Evolutionary conservation across 1,140 invertebrate genomes (phyloP).

Genomic region (Bombyx mori): DNA sequence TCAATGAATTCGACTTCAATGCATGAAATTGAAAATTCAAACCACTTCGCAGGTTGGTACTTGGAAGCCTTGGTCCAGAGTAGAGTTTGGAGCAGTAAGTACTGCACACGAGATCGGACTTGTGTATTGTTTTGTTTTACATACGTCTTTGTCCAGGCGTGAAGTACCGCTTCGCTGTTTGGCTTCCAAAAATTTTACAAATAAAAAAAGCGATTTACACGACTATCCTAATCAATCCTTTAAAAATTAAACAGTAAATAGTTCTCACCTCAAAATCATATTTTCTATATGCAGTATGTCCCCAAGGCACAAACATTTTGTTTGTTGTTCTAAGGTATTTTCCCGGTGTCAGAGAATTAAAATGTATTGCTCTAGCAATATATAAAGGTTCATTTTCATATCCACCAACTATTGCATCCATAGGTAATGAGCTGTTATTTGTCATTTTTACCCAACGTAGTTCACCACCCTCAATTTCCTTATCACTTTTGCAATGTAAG

Average conservation of each 20-base stretch:
- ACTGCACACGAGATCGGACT: no score
- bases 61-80: no score
- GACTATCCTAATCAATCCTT: no score
- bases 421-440: slow-evolving; percentile 64
- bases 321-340: slow-evolving; percentile 77
- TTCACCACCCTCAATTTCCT: neutral
- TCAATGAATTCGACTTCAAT: no score
- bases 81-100: no score
- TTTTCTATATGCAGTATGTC: slow-evolving; percentile 77
- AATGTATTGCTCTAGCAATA: slow-evolving; percentile 73
- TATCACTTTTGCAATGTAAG: neutral
- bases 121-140: no score
- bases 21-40: no score
- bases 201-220: no score
- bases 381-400: slow-evolving; percentile 75
- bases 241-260: neutral
- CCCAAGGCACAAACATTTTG: slow-evolving; percentile 79
- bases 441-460: slow-evolving; percentile 19
- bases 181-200: no score
- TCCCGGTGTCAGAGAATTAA: slow-evolving; percentile 77
- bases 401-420: slow-evolving; percentile 78
- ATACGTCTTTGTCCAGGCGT: no score
- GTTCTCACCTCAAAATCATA: slow-evolving; percentile 76
- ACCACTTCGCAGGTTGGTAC: no score
- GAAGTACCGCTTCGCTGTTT: no score